Base-by-base conservation (phyloP, 2,797 vertebrate species). In the Calcarius lapponicus region DNA sequence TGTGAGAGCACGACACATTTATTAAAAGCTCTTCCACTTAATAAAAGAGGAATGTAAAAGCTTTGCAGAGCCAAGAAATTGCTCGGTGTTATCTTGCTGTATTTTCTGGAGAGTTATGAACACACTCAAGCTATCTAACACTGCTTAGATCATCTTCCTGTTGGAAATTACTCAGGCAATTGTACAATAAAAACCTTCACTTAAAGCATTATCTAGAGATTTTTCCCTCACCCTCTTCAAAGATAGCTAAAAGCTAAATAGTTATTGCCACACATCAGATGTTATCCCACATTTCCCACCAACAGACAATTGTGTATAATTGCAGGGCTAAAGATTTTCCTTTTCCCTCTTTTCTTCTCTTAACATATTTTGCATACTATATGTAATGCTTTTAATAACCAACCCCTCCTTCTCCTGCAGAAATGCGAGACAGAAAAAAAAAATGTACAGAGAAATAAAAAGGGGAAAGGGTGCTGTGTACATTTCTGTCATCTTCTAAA, bases 401-500 rank as follows among this genome's bases (percentile, higher is more conserved):
- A 86, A 22, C 32, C 80, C 42, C 57, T 96, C 93, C 91, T 93
- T 91, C 90, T 81, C 47, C 90, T 21, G 51, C 11, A 80, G 76
- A 92, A 95, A 57, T 0, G 17, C 4, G 3, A 95, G 95, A 85
- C 86, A 91, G 84, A 90, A 85, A 80, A 74, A 80, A 74, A 36
- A 87, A 78, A 91, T 94, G 96, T n/a, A 93, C 94, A 86, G 76
- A 91, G 96, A 96, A 97, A 97, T 95, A 95, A 95, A 95, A 96
- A 92, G 74, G 53, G 58, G 83, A 94, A 92, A 93, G n/a, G n/a
- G n/a, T 87, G 91, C 73, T n/a, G 45, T 85, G 85, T 93, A 92
- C n/a, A 97, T 93, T 96, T 92, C 87, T 92, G 94, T 96, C 92
- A 91, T 85, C 91, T 92, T 92, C 86, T 97, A 97, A 97, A 97